Percentiles rank a stretch among this genome's conserved stretches.
Conservation (phyloP, 2,113 vertebrate species). For the Gila orcuttii region DNA sequence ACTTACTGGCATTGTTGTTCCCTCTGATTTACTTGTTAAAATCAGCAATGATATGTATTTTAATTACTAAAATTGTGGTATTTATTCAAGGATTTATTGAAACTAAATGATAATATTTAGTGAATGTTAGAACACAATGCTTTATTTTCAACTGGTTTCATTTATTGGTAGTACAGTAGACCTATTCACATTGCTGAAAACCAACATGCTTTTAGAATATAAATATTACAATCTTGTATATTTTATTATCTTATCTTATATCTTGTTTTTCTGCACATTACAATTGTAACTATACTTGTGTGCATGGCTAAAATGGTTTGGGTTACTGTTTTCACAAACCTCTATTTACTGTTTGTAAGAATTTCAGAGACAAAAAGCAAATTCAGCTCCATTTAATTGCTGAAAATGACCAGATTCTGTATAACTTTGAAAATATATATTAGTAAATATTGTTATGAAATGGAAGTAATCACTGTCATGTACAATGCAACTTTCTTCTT, state of each 20-base stretch:
- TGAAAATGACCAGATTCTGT: neutral
- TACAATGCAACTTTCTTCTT: slow-evolving; percentile 6
- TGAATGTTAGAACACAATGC: neutral
- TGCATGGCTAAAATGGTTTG: neutral
- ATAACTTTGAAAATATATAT: neutral
- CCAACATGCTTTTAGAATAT: neutral
- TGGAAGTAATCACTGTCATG: neutral
- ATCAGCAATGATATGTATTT: neutral
- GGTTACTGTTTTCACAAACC: neutral
- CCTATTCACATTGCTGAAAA: neutral
- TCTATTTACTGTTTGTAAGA: neutral
- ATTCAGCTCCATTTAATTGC: neutral
- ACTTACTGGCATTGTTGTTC: neutral
- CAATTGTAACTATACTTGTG: neutral
- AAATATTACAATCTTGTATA: neutral
- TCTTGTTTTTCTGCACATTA: no score
- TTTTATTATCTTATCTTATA: neutral
- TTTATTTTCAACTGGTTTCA: neutral
- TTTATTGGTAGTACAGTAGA: neutral
- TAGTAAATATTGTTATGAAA: neutral
- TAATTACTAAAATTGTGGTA: neutral
- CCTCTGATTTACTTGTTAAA: neutral
- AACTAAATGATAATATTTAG: neutral
- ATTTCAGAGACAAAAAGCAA: neutral
- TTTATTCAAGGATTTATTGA: neutral